A percentile compares a stretch with the other conserved stretches of the same genome.
phyloP scores from a whole-genome alignment of 2,797 vertebrate species.

The Rousettus madagascariensis region DNA sequence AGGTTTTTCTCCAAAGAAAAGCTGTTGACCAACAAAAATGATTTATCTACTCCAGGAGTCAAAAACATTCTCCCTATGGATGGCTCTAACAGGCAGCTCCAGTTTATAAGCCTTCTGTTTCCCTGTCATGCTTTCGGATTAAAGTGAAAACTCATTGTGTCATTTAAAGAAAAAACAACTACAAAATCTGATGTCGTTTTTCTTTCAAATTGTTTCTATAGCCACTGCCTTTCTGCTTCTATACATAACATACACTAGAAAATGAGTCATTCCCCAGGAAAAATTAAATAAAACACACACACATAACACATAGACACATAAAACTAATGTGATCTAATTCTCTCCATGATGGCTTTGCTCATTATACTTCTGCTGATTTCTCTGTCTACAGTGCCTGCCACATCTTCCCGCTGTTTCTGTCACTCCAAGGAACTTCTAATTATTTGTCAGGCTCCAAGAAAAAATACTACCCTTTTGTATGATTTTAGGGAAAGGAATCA shows the following conservation, averaged over 20 bases:
- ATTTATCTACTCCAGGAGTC: neutral
- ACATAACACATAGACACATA: neutral
- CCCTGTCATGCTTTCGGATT: neutral
- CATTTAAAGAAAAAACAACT: neutral
- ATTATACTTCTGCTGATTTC: neutral
- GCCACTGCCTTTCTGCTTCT: neutral
- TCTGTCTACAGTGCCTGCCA: neutral
- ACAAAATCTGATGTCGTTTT: neutral
- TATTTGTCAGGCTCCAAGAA: neutral
- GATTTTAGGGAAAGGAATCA: neutral
- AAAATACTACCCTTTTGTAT: neutral
- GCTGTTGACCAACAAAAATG: neutral
- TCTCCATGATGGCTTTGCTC: neutral
- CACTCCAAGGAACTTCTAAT: neutral
- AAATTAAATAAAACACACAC: too few species aligned
- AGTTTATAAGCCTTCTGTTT: neutral
- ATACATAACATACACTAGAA: neutral
- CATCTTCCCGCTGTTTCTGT: neutral
- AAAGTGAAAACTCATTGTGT: neutral
- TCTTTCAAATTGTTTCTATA: neutral
- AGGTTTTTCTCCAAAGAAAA: neutral
- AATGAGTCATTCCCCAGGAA: neutral
- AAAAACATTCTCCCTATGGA: neutral
- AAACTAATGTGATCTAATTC: neutral
- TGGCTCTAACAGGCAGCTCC: neutral